A percentile compares a stretch with the other conserved stretches of the same genome.
These are phyloP conservation scores for Chelmon rostratus DNA, from an alignment of 2,797 vertebrate genomes.

Conservation along the genomic window DNA sequence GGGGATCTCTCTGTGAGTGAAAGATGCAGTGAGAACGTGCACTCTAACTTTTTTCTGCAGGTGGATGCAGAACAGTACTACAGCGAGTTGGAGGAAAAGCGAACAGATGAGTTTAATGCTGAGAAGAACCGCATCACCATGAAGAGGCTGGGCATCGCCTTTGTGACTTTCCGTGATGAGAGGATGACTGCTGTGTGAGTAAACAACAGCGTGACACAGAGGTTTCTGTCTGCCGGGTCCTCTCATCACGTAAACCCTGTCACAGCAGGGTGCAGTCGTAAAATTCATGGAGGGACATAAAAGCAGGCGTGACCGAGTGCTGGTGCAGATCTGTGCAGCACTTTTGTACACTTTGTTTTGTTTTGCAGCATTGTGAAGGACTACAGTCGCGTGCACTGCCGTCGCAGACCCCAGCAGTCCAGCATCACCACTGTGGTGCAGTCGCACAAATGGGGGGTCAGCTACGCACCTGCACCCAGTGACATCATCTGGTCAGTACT, in stretches of 20 bases:
- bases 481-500: conserved; percentile 95
- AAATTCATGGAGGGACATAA: not conserved
- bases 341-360: conserved; percentile 19
- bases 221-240: conserved; percentile 21
- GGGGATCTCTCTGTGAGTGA: conserved; percentile 6
- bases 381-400: conserved; percentile 87
- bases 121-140: conserved; percentile 92
- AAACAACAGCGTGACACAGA: conserved; percentile 32
- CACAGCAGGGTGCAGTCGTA: conserved; percentile 6
- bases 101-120: conserved; percentile 96
- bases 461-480: conserved; percentile 92
- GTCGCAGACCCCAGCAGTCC: conserved; percentile 91
- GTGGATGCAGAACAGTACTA: conserved; percentile 99
- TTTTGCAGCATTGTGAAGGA: conserved; percentile 91
- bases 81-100: conserved; percentile 95
- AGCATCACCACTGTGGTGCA: conserved; percentile 93
- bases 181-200: conserved; percentile 95
- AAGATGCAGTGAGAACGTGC: conserved; percentile 27
- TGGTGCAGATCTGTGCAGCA: not conserved
- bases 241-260: conserved; percentile 36
- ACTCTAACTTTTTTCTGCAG: conserved; percentile 77
- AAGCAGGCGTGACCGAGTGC: not conserved
- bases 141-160: conserved; percentile 94
- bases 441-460: conserved; percentile 91
- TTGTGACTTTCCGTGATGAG: conserved; percentile 96